These are phyloP conservation scores for Microtus oregoni DNA, from an alignment of 2,113 vertebrate genomes.

Conservation along the genomic window DNA sequence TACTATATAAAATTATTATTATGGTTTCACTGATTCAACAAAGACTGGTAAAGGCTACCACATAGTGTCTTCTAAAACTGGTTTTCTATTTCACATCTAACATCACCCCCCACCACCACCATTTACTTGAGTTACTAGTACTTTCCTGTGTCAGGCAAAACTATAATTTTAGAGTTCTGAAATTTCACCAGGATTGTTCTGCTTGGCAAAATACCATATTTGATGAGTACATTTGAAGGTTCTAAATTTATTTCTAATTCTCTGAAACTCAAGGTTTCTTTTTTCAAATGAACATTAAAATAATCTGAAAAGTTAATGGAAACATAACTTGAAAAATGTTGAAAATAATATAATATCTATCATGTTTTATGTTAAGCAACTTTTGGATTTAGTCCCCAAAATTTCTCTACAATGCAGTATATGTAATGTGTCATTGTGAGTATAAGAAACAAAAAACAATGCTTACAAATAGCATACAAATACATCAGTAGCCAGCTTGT, in stretches of 20 bases:
- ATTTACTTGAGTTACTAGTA: slow-evolving; percentile 51
- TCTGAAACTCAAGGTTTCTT: slow-evolving; percentile 1
- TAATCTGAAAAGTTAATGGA: background rate
- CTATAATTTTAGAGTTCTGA: slow-evolving; percentile 42
- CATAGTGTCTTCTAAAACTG: slow-evolving; percentile 7
- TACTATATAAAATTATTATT: slow-evolving; percentile 71
- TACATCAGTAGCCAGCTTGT: slow-evolving; percentile 65
- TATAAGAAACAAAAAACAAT: slow-evolving; percentile 54
- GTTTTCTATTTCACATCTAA: slow-evolving; percentile 51
- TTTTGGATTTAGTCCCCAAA: slow-evolving; percentile 13
- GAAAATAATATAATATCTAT: background rate
- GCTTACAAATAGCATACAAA: slow-evolving; percentile 36
- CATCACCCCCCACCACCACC: background rate
- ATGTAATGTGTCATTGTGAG: background rate
- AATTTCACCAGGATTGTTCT: slow-evolving; percentile 32
- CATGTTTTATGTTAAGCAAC: background rate
- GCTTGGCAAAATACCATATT: slow-evolving; percentile 12
- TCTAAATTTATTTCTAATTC: slow-evolving; percentile 25
- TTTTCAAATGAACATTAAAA: background rate
- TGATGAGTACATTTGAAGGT: background rate
- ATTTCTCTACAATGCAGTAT: background rate
- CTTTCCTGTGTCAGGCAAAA: background rate
- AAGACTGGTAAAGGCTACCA: slow-evolving; percentile 9
- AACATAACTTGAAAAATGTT: background rate
- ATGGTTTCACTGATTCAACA: background rate